Conservation (phyloP, 2,797 vertebrate species). For the Sebastiscus albofasciatus region DNA sequence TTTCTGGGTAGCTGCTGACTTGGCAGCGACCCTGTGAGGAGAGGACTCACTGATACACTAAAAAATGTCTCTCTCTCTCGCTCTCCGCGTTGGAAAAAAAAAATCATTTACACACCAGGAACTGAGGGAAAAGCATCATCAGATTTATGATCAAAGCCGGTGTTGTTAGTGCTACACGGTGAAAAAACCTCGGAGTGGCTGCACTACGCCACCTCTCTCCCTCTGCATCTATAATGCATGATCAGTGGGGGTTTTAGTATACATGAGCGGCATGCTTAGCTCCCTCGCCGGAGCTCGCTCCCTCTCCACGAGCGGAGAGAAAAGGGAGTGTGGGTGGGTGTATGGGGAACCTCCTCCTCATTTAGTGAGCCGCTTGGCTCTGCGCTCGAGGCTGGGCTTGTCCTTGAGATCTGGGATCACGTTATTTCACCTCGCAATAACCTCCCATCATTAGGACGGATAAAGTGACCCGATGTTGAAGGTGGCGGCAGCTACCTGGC, state of each 20-base stretch:
- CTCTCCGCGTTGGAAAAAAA: neutral
- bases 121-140: constrained; percentile 46
- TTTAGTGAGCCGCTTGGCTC: constrained; percentile 41
- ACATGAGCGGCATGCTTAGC: constrained; percentile 71
- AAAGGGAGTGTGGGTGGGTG: constrained; percentile 18
- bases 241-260: constrained; percentile 56
- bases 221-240: constrained; percentile 78
- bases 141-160: constrained; percentile 71
- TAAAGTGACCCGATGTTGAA: constrained; percentile 36
- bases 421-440: constrained; percentile 53
- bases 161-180: constrained; percentile 65
- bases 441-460: constrained; percentile 52
- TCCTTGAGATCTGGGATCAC: constrained; percentile 55
- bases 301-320: constrained; percentile 21
- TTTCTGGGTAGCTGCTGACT: constrained; percentile 46
- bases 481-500: constrained; percentile 27
- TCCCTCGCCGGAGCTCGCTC: constrained; percentile 32
- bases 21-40: constrained; percentile 13
- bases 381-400: constrained; percentile 42
- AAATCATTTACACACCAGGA: constrained; percentile 43
- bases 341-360: constrained; percentile 42
- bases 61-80: neutral
- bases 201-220: constrained; percentile 43
- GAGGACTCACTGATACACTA: constrained; percentile 12
- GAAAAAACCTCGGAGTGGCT: constrained; percentile 56